These are phyloP conservation scores for Tichodroma muraria DNA, from an alignment of 2,113 vertebrate genomes.

Conservation along the genomic window DNA sequence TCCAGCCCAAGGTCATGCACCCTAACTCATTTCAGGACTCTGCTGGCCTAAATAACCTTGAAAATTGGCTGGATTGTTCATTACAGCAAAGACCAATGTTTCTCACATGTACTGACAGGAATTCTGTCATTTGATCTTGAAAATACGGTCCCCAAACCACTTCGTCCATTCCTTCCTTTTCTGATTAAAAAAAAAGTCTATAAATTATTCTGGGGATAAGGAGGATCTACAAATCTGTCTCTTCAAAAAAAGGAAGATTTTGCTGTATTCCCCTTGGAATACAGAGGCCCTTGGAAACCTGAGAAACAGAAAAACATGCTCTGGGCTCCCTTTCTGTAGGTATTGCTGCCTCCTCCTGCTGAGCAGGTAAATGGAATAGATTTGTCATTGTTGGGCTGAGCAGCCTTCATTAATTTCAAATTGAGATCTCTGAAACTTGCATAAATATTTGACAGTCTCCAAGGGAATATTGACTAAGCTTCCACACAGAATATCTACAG, in stretches of 20 bases:
- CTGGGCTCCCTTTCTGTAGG: not conserved
- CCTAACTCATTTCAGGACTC: not conserved
- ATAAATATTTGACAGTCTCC: constrained; percentile 64
- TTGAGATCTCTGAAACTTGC: constrained; percentile 57
- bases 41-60: not conserved
- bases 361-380: constrained; percentile 50
- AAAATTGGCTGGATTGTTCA: not conserved
- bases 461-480: constrained; percentile 57
- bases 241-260: not conserved
- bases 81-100: not conserved
- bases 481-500: constrained; percentile 16
- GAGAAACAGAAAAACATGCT: not conserved
- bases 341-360: constrained; percentile 23
- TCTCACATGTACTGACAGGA: not conserved
- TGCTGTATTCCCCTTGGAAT: not conserved
- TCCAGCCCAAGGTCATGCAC: not conserved
- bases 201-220: not conserved
- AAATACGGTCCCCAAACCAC: not conserved
- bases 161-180: not conserved
- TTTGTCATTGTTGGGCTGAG: constrained; percentile 60
- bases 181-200: not conserved
- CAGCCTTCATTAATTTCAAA: constrained; percentile 61
- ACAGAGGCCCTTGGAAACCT: not conserved
- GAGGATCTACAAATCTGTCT: not conserved
- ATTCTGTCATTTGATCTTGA: not conserved